These are phyloP conservation scores for Heliconius nattereri DNA, from an alignment of 1,140 invertebrate species.

Conservation along the genomic window DNA sequence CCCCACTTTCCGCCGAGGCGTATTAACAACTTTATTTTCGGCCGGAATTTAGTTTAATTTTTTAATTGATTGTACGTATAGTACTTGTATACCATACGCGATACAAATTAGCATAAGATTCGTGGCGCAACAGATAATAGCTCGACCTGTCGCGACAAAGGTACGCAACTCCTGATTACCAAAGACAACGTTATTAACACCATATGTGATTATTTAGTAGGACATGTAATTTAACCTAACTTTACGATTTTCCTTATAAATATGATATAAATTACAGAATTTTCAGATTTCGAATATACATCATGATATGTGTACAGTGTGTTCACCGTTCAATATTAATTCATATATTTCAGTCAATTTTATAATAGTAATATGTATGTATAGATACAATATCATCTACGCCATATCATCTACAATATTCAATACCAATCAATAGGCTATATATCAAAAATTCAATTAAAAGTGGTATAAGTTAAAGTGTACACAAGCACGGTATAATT, in stretches of 20 bases:
- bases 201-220: neutral
- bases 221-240: neutral
- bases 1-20: too few species aligned
- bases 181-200: neutral
- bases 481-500: slow-evolving; percentile 4
- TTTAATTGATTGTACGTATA: too few species aligned
- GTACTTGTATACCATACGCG: neutral
- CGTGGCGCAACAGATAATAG: slow-evolving; percentile 10
- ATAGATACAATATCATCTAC: too few species aligned
- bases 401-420: neutral
- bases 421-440: slow-evolving; percentile 1
- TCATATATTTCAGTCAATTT: too few species aligned
- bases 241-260: too few species aligned
- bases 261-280: too few species aligned
- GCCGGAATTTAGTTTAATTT: too few species aligned
- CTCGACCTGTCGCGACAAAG: slow-evolving; percentile 2
- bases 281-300: too few species aligned
- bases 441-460: slow-evolving; percentile 7
- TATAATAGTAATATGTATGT: too few species aligned
- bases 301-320: too few species aligned
- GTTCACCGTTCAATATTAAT: too few species aligned
- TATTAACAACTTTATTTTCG: neutral
- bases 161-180: slow-evolving; percentile 3
- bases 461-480: neutral
- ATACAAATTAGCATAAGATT: neutral